Base-by-base conservation (phyloP, 2,797 vertebrate genomes). In the Lates japonicus region DNA sequence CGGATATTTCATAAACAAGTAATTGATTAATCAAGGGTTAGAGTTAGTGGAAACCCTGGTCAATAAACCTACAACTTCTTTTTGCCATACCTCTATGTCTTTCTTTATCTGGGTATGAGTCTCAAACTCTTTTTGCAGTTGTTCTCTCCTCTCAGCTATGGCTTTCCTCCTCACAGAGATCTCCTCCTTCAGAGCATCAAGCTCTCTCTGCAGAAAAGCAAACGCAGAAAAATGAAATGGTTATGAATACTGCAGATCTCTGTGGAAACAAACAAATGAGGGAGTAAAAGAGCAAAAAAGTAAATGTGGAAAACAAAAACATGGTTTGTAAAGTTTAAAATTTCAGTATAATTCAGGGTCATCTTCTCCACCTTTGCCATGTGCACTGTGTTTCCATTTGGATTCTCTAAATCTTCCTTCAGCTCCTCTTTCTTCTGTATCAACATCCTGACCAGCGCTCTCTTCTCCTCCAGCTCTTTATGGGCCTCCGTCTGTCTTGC, bases 71-170 rank as follows among this genome's bases (percentile, higher is more conserved):
- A 42, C 3, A 42, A 9, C n/a, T 9, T 25, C 39, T 54, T 7
- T 51, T 41, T 60, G 25, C 14, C 51, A 2, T 70, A 95, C 95
- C 92, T 94, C 80, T 31, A 94, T 93, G 19, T 95, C 92, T 83
- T 93, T 94, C 80, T 90, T 93, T 19, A 94, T 88, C 52, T 90
- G 85, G 17, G 41, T 20, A 1, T 96, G 94, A n/a, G 25, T 80
- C 5, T 88, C 85, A 39, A 65, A 49, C 73, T 94, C 92, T 12
- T 89, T 87, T 20, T 61, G 74, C 25, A 95, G 46, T 3, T 49
- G 22, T 14, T 90, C 75, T 63, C 46, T 91, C 73, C 39, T 93
- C 39, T 88, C 65, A 9, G 73, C 76, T 22, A 86, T 13, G 0
- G 29, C 54, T 41, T 44, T 78, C 62, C 42, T 91, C 63, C n/a